phyloP scores from a whole-genome alignment of 2,888 invertebrate genomes.

The Phasia obesa region DNA sequence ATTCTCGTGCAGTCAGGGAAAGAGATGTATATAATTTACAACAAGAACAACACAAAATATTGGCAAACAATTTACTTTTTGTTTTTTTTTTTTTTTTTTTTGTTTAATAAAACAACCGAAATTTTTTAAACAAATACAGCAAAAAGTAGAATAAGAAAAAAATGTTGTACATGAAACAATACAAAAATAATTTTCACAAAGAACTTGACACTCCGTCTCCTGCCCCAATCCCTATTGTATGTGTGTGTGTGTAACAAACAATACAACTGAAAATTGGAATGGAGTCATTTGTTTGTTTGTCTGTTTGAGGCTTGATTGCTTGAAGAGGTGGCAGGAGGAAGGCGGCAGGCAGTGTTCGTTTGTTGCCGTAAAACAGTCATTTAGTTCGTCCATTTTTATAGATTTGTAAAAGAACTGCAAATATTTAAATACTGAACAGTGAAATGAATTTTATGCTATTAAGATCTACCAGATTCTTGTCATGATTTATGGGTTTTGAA shows the following conservation, averaged over 20 bases:
- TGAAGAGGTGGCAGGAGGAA: constrained; percentile 8
- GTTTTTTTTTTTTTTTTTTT: no score
- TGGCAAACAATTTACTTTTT: constrained; percentile 67
- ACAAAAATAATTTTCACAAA: constrained; percentile 69
- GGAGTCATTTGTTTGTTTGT: constrained; percentile 64
- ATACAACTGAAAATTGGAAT: constrained; percentile 44
- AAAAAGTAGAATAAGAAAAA: constrained; percentile 2
- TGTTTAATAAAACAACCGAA: no score
- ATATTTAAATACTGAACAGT: constrained; percentile 41
- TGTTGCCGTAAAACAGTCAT: background rate
- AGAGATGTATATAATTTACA: constrained; percentile 39
- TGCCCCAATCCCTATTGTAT: constrained; percentile 30
- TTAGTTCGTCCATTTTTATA: constrained; percentile 33
- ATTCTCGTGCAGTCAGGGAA: background rate
- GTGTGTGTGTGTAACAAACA: background rate
- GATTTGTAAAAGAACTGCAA: constrained; percentile 51
- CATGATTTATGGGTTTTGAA: constrained; percentile 58
- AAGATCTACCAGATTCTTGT: constrained; percentile 39
- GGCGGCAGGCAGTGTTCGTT: background rate
- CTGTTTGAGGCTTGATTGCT: constrained; percentile 31
- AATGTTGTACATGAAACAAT: constrained; percentile 62
- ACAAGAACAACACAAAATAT: constrained; percentile 54
- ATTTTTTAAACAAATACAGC: constrained; percentile 54
- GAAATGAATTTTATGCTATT: constrained; percentile 33
- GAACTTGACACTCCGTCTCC: constrained; percentile 62